Conservation (phyloP, 2,888 invertebrate genomes). For the Minunthozetes semirufus region DNA sequence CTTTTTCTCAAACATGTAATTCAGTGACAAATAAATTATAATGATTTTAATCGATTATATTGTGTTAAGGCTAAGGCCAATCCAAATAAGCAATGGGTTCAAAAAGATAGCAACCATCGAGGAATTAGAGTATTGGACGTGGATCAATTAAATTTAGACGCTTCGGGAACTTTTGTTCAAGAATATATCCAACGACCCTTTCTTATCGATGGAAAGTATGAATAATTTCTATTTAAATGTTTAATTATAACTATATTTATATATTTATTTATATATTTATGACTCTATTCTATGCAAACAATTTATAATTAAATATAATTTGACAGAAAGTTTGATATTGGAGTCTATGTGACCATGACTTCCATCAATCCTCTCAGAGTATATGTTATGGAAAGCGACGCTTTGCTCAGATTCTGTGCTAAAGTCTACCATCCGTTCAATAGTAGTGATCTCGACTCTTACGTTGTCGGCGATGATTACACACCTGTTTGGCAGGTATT, state of each 20-base stretch:
- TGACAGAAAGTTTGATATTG: constrained; percentile 81
- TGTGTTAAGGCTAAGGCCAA: constrained; percentile 56
- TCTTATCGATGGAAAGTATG: constrained; percentile 71
- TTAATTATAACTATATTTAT: neutral
- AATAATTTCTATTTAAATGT: neutral
- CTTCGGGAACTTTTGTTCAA: constrained; percentile 75
- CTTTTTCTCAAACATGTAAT: constrained; percentile 62
- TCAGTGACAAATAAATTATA: neutral
- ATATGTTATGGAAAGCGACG: constrained; percentile 82
- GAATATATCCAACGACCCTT: constrained; percentile 81
- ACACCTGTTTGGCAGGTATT: constrained; percentile 89
- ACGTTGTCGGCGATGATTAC: constrained; percentile 90
- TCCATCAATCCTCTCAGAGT: constrained; percentile 81
- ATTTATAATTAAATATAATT: neutral
- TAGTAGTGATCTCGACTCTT: constrained; percentile 68
- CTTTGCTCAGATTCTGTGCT: constrained; percentile 82
- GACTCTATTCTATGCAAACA: neutral
- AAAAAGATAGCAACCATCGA: constrained; percentile 85
- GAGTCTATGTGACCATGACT: constrained; percentile 83
- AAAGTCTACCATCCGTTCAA: constrained; percentile 80
- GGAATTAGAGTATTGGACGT: constrained; percentile 69
- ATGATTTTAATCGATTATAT: neutral
- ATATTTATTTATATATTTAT: too few species aligned
- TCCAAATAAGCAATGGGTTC: constrained; percentile 70
- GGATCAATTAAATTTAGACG: constrained; percentile 62